Evolutionary conservation across 2,888 invertebrate genomes (phyloP).

Genomic region (Tenthredo mesomela): DNA sequence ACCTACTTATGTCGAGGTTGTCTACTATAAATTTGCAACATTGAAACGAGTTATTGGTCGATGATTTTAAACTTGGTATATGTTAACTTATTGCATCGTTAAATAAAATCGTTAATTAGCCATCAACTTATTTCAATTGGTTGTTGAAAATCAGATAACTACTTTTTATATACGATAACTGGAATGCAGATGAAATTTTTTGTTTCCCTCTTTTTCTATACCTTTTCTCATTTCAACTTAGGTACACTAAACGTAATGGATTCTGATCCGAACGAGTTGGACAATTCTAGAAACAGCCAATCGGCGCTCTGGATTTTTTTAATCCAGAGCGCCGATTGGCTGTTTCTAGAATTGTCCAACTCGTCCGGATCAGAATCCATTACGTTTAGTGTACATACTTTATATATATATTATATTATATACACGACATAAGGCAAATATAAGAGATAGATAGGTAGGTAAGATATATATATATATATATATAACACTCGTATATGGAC

Average conservation of each 20-base stretch:
- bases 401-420: neutral
- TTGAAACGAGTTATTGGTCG: slow-evolving; percentile 5
- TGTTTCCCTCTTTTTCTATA: neutral
- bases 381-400: too few relatives aligned
- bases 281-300: too few relatives aligned
- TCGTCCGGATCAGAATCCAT: too few relatives aligned
- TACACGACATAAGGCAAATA: neutral
- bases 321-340: too few relatives aligned
- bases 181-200: slow-evolving; percentile 35
- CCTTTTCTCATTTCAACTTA: neutral
- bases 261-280: too few relatives aligned
- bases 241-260: too few relatives aligned
- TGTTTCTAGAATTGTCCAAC: too few relatives aligned
- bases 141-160: neutral
- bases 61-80: neutral
- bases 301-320: too few relatives aligned
- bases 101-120: slow-evolving; percentile 30
- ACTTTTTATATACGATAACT: slow-evolving; percentile 24
- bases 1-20: neutral
- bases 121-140: slow-evolving; percentile 1
- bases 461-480: neutral
- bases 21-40: neutral
- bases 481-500: slow-evolving; percentile 5
- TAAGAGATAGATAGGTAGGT: neutral
- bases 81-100: neutral